Evolutionary conservation across 2,888 invertebrate genomes (phyloP).

Genomic region (Latheticus oryzae): DNA sequence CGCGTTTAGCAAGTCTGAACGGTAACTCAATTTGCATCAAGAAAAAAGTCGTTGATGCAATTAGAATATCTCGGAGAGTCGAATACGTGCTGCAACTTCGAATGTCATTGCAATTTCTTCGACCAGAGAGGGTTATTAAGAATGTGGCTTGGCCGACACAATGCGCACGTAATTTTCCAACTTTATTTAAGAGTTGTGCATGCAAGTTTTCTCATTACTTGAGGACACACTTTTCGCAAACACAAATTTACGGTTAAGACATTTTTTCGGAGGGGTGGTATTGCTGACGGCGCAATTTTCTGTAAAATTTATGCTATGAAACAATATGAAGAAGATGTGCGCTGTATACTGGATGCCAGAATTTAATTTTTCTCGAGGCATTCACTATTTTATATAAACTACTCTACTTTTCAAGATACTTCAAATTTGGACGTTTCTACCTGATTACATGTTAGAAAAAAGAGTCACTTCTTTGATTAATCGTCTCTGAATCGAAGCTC

Average conservation of each 20-base stretch:
- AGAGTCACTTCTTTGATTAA: constrained; percentile 35
- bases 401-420: too few relatives aligned
- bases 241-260: constrained; percentile 22
- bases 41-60: constrained; percentile 26
- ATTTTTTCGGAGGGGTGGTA: constrained; percentile 26
- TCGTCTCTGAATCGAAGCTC: constrained; percentile 36
- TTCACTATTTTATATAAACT: too few relatives aligned
- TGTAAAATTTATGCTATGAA: constrained; percentile 22
- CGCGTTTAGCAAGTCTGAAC: constrained; percentile 29
- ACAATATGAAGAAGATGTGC: constrained; percentile 29
- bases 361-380: constrained; percentile 29
- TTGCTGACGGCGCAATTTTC: constrained; percentile 21
- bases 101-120: constrained; percentile 19
- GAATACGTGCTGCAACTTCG: constrained; percentile 24
- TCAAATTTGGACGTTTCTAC: too few relatives aligned
- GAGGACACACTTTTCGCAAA: constrained; percentile 28
- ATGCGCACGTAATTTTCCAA: constrained; percentile 5
- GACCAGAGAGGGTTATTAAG: constrained; percentile 6
- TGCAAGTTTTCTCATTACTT: constrained; percentile 36
- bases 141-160: constrained; percentile 1
- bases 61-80: constrained; percentile 28
- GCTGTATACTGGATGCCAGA: constrained; percentile 15
- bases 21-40: constrained; percentile 29
- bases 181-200: constrained; percentile 16
- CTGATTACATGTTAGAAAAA: constrained; percentile 34